Base-by-base conservation (phyloP, 1,140 invertebrate species). In the Halictus rubicundus region DNA sequence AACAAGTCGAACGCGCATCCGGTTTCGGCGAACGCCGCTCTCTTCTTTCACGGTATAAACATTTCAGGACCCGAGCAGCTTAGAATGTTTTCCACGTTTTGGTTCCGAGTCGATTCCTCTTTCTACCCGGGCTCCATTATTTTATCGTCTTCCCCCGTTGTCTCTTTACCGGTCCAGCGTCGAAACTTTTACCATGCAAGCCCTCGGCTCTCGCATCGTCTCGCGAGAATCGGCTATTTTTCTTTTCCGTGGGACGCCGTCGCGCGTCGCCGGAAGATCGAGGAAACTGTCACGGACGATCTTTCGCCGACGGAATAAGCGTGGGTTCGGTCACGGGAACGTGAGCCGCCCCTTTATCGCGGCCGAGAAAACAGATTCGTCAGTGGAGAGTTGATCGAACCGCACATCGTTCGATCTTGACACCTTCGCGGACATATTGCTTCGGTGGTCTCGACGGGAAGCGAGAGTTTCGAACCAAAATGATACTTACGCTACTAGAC, bases 311-410 rank as follows among this genome's bases (percentile, higher is more conserved):
- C 39, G 27, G 70, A 37, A 71, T 52, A 80, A 84, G 83, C 81
- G 60, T 21, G 27, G 42, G 6, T 6, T 39, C 42, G 52, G 52
- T 23, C 39, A 37, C 32, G 54, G 46, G 52, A 66, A 54, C 21
- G 65, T 46, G 68, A 54, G 21, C 66, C 63, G 68, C 19, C 84
- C 61, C 72, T 81, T 77, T 73, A 68, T 84, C 72, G 63, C 25
- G n/a, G 25, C 7, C n/a, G 37, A 27, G 63, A 76, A 71, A 81
- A 83, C 64, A 71, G 57, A 81, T 77, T 64, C 72, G 72, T 81
- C 78, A 52, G 52, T 12, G 19, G 23, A n/a, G 27, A 60, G 54
- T 63, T 59, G 25, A 60, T 81, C 42, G 42, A 46, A 46, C 39
- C 39, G 7, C 10, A 16, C 27, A 37, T 25, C 52, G 42, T 49